These are phyloP conservation scores for Cantharis flavilabris DNA, from an alignment of 2,888 invertebrate species.

Conservation along the genomic window DNA sequence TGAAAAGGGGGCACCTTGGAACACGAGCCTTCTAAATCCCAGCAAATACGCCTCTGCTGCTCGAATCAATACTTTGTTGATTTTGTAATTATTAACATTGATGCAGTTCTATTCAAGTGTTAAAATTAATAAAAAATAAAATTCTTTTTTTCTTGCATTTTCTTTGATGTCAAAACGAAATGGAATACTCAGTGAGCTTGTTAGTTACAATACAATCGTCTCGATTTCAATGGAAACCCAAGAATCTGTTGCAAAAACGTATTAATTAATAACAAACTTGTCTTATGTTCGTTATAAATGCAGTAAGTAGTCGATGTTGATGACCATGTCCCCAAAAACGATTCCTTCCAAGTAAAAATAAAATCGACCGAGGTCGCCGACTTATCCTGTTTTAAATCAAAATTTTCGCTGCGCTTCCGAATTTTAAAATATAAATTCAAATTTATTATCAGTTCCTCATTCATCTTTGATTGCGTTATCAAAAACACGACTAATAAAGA, in stretches of 20 bases:
- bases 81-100: not conserved
- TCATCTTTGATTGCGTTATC: not conserved
- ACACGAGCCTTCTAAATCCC: not conserved
- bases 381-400: slow-evolving; percentile 10
- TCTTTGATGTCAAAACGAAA: not conserved
- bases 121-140: not conserved
- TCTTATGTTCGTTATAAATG: not conserved
- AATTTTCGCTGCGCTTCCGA: not conserved
- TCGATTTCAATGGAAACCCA: not conserved
- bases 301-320: slow-evolving; percentile 3
- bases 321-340: slow-evolving; percentile 26
- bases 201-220: not conserved
- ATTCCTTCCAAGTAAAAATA: slow-evolving; percentile 10
- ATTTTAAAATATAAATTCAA: not conserved
- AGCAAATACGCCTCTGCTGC: not conserved
- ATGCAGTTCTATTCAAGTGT: not conserved
- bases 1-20: not conserved
- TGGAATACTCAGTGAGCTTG: not conserved
- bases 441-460: not conserved
- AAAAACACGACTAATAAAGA: not conserved
- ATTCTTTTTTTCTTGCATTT: not conserved
- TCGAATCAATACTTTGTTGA: not conserved
- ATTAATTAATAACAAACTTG: not conserved
- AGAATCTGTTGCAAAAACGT: not conserved
- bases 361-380: slow-evolving; percentile 22